Evolutionary conservation across 1,140 invertebrate species (phyloP).

Genomic region (Streblospio benedicti): DNA sequence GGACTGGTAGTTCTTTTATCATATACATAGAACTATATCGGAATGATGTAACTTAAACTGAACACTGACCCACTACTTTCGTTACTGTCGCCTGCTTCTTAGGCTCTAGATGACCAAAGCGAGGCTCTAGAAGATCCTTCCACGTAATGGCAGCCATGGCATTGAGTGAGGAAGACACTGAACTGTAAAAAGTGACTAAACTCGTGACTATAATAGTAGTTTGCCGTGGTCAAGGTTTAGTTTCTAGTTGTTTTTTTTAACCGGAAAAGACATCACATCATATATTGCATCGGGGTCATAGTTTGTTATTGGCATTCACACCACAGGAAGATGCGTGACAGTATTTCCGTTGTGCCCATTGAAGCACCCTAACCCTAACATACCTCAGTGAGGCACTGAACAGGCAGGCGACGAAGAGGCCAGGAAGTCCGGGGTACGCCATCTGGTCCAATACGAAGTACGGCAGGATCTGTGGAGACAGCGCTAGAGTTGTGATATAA

Average conservation of each 20-base stretch:
- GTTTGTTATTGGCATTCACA: neutral
- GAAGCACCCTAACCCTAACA: neutral
- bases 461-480: conserved; percentile 61
- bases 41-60: too few species aligned
- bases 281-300: neutral
- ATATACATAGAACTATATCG: too few species aligned
- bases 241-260: too few species aligned
- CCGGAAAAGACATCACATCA: too few species aligned
- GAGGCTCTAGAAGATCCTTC: conserved; percentile 74
- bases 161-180: conserved; percentile 64
- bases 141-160: conserved; percentile 77
- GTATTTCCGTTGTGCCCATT: neutral
- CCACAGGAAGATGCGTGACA: neutral
- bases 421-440: conserved; percentile 65
- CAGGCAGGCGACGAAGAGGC: conserved; percentile 81
- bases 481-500: too few species aligned
- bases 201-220: neutral
- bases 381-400: conserved; percentile 74
- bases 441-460: conserved; percentile 71
- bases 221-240: neutral
- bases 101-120: too few species aligned
- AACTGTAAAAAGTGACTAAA: conserved; percentile 19
- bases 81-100: too few species aligned
- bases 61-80: too few species aligned
- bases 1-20: too few species aligned